Evolutionary conservation across 2,797 vertebrate species (phyloP), one percentile per base, ranked within the genome.

Genomic region (Argya squamiceps): DNA sequence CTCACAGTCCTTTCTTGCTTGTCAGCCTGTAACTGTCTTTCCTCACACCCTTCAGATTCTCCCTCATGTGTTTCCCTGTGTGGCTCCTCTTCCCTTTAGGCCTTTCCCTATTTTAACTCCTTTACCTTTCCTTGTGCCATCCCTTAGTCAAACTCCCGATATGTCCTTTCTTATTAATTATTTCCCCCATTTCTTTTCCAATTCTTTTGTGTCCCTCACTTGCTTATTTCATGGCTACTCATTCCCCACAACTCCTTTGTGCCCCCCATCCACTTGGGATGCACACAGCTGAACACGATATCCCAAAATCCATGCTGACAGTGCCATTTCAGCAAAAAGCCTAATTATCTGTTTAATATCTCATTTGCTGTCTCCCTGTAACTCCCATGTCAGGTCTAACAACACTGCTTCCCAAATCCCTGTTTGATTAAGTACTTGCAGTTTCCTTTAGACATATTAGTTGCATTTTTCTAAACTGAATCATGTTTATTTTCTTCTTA

Each of bases 401-500:
- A 94, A 49, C 53, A 18, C 34, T 62, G 58, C 39, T 86, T 93
- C 85, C 68, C 69, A 85, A 86, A 86, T 69, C 53, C 52, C 56
- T 63, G 24, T 56, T 70, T 77, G 92, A 95, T 82, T 36, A 75
- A 93, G 84, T 59, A 68, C 41, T 94, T 68, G 79, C 71, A 91
- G 46, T 92, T 97, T 97, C 65, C 92, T 88, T 90, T 86, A 90
- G 68, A 93, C 62, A 24, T 62, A 86, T 71, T 93, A 96, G 53
- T 79, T 78, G 89, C 94, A 95, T 96, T 97, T 94, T 95, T 96
- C 92, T 94, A 62, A 71, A 68, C 58, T 93, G 94, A 96, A 86
- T 97, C 92, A 96, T 86, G 44, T 92, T 96, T 96, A 83, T 95
- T 96, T 95, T 96, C 88, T 91, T 95, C 92, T 90, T 95, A 78